phyloP scores from a whole-genome alignment of 2,888 invertebrate species.

The Coelogynopora nodosa region DNA sequence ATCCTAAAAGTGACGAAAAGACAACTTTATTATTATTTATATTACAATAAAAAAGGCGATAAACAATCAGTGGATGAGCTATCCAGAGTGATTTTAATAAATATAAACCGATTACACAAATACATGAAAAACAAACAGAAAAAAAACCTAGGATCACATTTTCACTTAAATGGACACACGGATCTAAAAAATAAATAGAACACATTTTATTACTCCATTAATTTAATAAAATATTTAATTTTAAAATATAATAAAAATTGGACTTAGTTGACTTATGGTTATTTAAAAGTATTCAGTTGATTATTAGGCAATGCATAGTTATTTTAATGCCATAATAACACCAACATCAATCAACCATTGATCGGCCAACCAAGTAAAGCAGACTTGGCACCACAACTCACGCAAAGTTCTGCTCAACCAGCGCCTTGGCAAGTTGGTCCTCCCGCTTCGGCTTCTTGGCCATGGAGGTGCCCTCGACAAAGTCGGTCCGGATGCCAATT shows the following conservation, averaged over 20 bases:
- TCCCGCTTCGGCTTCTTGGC: background rate
- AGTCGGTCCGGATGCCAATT: background rate
- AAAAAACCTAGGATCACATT: background rate
- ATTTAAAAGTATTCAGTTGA: background rate
- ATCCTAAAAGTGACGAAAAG: too few relatives aligned
- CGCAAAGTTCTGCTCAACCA: background rate
- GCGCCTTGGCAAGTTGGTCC: background rate
- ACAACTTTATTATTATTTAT: background rate
- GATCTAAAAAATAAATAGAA: too few relatives aligned
- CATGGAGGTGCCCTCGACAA: constrained; percentile 29
- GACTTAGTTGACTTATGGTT: background rate
- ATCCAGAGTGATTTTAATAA: too few relatives aligned
- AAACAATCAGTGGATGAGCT: background rate
- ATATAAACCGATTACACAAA: background rate
- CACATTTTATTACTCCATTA: too few relatives aligned
- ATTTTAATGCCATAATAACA: too few relatives aligned
- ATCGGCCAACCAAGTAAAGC: too few relatives aligned
- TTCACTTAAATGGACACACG: too few relatives aligned
- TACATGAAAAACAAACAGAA: background rate
- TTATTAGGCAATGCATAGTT: background rate
- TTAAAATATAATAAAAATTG: too few relatives aligned
- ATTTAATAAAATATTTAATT: too few relatives aligned
- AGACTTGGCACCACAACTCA: too few relatives aligned
- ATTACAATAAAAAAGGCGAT: background rate
- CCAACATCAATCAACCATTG: too few relatives aligned